Percentiles rank a stretch among this genome's conserved stretches.
Evolutionary conservation across 92 coral and sea anemone genomes (phyloP).

Genomic region (Chrysogorgia sp.): DNA sequence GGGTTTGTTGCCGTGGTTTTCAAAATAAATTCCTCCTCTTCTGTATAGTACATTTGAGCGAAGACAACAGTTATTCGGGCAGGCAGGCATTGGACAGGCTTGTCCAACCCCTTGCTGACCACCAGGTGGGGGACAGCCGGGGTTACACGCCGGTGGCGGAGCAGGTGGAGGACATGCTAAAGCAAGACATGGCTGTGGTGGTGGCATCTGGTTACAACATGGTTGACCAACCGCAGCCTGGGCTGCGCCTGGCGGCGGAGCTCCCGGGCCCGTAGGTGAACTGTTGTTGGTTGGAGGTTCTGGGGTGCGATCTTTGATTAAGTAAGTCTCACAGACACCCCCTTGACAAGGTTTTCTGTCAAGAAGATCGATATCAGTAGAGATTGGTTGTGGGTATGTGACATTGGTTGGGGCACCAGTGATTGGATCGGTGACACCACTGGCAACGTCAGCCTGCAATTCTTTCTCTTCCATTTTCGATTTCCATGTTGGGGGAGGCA

Average conservation of each 20-base stretch:
- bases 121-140: slow-evolving; percentile 15
- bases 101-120: not conserved
- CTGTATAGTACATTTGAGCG: not conserved
- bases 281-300: not conserved
- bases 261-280: not conserved
- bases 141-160: slow-evolving; percentile 28
- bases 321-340: slow-evolving; percentile 34
- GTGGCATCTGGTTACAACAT: slow-evolving; percentile 39
- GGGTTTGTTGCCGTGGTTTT: not conserved
- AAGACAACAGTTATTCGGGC: too few relatives aligned
- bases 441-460: slow-evolving; percentile 28
- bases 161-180: slow-evolving; percentile 44
- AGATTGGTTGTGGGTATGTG: slow-evolving; percentile 40
- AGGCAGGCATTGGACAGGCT: not conserved
- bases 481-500: slow-evolving; percentile 24
- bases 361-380: slow-evolving; percentile 35
- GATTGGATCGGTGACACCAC: slow-evolving; percentile 27
- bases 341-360: slow-evolving; percentile 42
- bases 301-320: slow-evolving; percentile 20
- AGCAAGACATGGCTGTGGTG: slow-evolving; percentile 35
- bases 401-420: slow-evolving; percentile 36
- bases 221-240: slow-evolving; percentile 17
- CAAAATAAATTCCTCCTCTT: not conserved
- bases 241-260: not conserved
- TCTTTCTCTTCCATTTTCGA: slow-evolving; percentile 22